phyloP scores from a whole-genome alignment of 2,888 invertebrate genomes.

The Andrena praecox region DNA sequence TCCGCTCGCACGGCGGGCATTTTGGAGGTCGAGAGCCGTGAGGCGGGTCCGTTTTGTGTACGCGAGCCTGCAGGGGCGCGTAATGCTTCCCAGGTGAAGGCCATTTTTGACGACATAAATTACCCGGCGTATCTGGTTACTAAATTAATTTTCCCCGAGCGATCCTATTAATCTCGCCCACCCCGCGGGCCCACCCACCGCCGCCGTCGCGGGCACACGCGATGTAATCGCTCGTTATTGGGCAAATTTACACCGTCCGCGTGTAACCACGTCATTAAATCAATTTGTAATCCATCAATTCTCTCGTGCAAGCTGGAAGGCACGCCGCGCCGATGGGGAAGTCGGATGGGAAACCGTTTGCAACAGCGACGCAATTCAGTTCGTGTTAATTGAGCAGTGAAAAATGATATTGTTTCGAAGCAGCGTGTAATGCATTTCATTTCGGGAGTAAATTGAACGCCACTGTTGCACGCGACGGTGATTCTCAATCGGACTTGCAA shows the following conservation, averaged over 20 bases:
- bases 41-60: not conserved
- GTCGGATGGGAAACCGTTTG: not conserved
- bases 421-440: not conserved
- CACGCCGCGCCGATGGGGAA: not conserved
- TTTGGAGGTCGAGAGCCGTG: constrained; percentile 57
- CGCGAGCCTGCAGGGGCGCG: not conserved
- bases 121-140: not conserved
- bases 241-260: constrained; percentile 24
- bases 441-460: no score
- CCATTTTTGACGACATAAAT: constrained; percentile 15
- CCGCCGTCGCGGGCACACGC: not conserved
- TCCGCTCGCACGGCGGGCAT: constrained; percentile 43
- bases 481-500: no score
- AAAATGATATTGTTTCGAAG: not conserved
- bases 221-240: constrained; percentile 31
- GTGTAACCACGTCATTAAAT: constrained; percentile 36
- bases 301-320: not conserved
- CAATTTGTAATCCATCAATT: constrained; percentile 46
- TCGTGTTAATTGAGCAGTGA: not conserved
- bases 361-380: not conserved
- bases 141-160: not conserved
- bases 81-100: not conserved
- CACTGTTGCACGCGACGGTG: no score
- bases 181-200: not conserved
- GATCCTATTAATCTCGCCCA: constrained; percentile 11